Evolutionary conservation across 2,888 invertebrate genomes (phyloP).

Genomic region (Congeria kusceri): DNA sequence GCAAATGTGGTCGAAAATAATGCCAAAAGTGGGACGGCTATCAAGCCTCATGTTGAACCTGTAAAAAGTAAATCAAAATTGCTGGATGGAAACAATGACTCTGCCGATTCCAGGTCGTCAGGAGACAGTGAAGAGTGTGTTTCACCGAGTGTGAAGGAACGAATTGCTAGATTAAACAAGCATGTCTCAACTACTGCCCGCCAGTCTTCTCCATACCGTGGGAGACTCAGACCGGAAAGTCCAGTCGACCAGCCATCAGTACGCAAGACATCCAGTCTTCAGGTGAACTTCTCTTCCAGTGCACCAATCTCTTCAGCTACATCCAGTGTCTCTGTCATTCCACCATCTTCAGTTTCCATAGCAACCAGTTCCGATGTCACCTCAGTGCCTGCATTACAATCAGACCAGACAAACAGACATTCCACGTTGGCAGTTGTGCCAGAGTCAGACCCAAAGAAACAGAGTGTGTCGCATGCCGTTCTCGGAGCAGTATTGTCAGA

Average conservation of each 20-base stretch:
- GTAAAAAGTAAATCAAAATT: background rate
- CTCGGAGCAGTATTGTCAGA: too few species aligned
- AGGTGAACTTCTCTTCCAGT: slow-evolving; percentile 9
- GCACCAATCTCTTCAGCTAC: slow-evolving; percentile 13
- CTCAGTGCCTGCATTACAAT: slow-evolving; percentile 1
- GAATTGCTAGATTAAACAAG: slow-evolving; percentile 69
- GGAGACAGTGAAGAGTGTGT: slow-evolving; percentile 44
- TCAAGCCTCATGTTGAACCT: slow-evolving; percentile 13
- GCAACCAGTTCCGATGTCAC: background rate
- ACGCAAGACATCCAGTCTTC: background rate
- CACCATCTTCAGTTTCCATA: background rate
- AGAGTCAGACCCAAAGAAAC: too few species aligned
- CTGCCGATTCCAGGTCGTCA: slow-evolving; percentile 6
- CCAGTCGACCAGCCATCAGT: slow-evolving; percentile 51
- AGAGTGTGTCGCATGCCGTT: too few species aligned
- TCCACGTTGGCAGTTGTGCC: too few species aligned
- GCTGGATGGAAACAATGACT: background rate
- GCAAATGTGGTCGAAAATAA: slow-evolving; percentile 10
- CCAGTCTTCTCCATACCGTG: slow-evolving; percentile 25
- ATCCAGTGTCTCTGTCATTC: background rate
- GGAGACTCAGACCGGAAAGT: slow-evolving; percentile 36
- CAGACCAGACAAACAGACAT: background rate
- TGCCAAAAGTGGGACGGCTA: slow-evolving; percentile 19
- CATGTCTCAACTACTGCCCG: slow-evolving; percentile 36
- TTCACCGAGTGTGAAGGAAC: slow-evolving; percentile 69